Base-by-base conservation (phyloP, 2,113 vertebrate species). In the Egretta garzetta region DNA sequence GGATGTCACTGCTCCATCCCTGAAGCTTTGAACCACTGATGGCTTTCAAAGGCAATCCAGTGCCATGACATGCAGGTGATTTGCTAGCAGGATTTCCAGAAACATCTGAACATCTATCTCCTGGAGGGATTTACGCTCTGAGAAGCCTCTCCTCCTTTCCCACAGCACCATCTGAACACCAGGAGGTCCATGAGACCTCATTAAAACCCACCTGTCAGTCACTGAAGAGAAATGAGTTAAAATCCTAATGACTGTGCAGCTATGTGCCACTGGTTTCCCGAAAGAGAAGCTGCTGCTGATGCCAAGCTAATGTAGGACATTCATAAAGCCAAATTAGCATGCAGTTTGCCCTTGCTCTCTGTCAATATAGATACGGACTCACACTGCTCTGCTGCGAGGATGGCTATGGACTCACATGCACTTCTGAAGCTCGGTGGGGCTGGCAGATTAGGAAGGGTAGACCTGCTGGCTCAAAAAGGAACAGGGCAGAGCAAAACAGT, bases 381-480 rank as follows among this genome's bases (percentile, higher is more conserved):
- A 50, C 47, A 37, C 15, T 1, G 0, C 23, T 60, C n/a, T 64
- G 39, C 27, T 55, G 56, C 18, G 4, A 0, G 6, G 0, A n/a
- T 14, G 16, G 16, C 10, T n/a, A 30, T 6, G 41, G 49, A 49
- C 33, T 53, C 63, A 30, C 23, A 58, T 0, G 0, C 4, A 1
- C 21, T 10, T 47, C 63, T 10, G 41, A 33, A 49, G 16, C 19
- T 70, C 37, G 5, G 27, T 14, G 28, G 14, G 68, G 41, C 45
- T 80, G 32, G 26, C 32, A 39, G 53, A 66, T 8, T 13, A 4
- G 6, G 2, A 55, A 13, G 21, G 23, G 10, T 32, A 50, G 39
- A 66, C 11, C 12, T 10, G 28, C 8, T 55, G n/a, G 41, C 47
- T 50, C 11, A 6, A 6, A 87, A 49, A 52, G 30, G 71, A 82